Base-by-base conservation (phyloP, 2,888 invertebrate species). In the Beris morrisii region DNA sequence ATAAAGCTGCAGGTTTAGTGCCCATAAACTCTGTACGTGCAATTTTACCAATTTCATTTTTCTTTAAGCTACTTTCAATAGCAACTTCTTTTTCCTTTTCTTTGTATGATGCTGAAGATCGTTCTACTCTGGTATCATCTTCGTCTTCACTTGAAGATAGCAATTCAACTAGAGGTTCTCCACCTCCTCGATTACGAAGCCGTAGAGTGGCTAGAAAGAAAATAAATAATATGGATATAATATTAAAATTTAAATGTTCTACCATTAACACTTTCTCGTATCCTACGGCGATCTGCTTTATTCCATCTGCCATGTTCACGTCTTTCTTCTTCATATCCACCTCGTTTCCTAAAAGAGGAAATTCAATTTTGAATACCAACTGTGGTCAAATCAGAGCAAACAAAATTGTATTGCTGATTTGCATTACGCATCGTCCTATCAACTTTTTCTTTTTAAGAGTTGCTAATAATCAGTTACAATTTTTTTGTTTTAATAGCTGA, bases 301-400 rank as follows among this genome's bases (percentile, higher is more conserved):
- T 74, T 76, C 81, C 81, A 81, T 15, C 78, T 75, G 4, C 71
- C 73, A 53, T 76, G 74, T 66, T 81, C 81, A 44, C 73, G 76
- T 4, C 78, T 76, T 69, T 81, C 81, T 28, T 76, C 81, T 13
- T 77, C 78, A 66, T 76, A 81, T 0, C 81, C 81, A 11, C 79
- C 81, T 13, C 74, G 74, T 75, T 81, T 81, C 80, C 80, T 80
- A 32, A 55, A 65, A 15, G 9, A 38, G 3, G 46, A 12, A 53
- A n/a, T 13, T 7, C 6, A 6, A 6, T n/a, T 45, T 30, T 22
- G 22, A 22, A 22, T 22, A 22, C 22, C 1, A 22, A 22, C 2
- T 22, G 22, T 22, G 3, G 22, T 22, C 3, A 22, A 22, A 22
- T 22, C 22, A 22, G 22, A 22, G 22, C 22, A 22, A 22, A 22